A percentile compares a stretch with the other conserved stretches of the same genome.
Conservation (phyloP, 2,888 invertebrate species). For the Orthosia cruda region DNA sequence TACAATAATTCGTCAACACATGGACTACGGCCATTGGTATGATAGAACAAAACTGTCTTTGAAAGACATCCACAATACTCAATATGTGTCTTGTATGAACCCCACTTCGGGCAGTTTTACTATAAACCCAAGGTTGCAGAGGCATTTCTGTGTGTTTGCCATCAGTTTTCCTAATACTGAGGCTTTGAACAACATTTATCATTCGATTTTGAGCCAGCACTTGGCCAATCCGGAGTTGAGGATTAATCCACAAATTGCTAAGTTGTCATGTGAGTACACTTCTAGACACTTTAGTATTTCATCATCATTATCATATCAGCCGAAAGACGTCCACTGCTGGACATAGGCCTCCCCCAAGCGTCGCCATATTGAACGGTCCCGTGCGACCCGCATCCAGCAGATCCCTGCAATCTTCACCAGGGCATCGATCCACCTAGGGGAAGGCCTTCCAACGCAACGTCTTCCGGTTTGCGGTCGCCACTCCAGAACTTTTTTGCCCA, state of each 20-base stretch:
- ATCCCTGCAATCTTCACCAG: too few species aligned
- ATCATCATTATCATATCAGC: too few species aligned
- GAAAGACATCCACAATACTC: conserved; percentile 99
- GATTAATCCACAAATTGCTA: conserved; percentile 94
- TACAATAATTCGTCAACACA: conserved; percentile 98
- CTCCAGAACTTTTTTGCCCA: too few species aligned
- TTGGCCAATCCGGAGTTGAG: conserved; percentile 96
- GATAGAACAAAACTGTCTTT: conserved; percentile 96
- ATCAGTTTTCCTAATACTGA: conserved; percentile 96
- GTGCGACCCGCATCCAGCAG: too few species aligned
- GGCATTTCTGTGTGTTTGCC: conserved; percentile 97
- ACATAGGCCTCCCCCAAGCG: too few species aligned
- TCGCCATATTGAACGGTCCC: too few species aligned
- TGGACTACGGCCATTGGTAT: conserved; percentile 99
- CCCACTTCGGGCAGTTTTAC: conserved; percentile 99
- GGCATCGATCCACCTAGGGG: too few species aligned
- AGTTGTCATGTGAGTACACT: conserved; percentile 91
- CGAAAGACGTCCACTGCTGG: too few species aligned
- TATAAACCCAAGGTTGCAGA: conserved; percentile 98
- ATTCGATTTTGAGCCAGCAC: conserved; percentile 97
- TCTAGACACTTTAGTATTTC: background rate
- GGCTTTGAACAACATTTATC: conserved; percentile 97
- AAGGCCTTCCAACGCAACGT: too few species aligned
- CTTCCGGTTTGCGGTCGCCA: too few species aligned
- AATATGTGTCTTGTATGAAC: conserved; percentile 99